Conservation (phyloP, 2,113 vertebrate genomes). For the Bucco capensis region DNA sequence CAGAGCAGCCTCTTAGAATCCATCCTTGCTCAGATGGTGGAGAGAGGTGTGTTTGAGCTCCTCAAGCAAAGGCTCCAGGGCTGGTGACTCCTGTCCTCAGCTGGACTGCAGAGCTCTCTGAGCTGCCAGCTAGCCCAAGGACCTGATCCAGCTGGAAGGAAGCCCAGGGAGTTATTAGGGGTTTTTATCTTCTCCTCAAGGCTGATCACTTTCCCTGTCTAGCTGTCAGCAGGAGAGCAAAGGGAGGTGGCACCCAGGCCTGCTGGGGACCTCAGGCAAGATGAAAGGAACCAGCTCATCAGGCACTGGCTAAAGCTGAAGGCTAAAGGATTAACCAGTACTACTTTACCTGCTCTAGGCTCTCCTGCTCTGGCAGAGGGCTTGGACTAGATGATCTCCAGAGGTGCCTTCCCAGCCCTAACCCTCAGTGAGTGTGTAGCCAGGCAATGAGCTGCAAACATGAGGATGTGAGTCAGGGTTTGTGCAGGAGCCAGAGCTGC, state of each 20-base stretch:
- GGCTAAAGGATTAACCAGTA: conserved; percentile 37
- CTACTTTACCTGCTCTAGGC: too few species aligned
- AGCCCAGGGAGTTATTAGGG: background rate
- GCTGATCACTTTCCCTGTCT: background rate
- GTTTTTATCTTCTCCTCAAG: background rate
- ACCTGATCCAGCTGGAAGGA: background rate
- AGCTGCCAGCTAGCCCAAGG: background rate
- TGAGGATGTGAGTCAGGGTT: background rate
- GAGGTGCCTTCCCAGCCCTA: too few species aligned
- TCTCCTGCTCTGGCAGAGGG: too few species aligned
- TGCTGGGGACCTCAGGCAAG: background rate
- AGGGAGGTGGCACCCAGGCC: background rate
- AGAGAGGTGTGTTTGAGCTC: background rate
- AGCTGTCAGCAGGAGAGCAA: rapidly evolving
- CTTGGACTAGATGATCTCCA: too few species aligned
- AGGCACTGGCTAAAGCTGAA: background rate
- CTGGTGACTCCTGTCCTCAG: background rate
- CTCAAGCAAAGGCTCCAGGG: conserved; percentile 15
- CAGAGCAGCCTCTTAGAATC: background rate
- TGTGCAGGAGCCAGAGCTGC: background rate
- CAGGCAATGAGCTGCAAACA: conserved; percentile 25
- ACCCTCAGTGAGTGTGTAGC: too few species aligned
- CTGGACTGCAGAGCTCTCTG: background rate
- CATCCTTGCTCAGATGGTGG: background rate
- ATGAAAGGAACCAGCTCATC: too few species aligned